Conservation (phyloP, 2,113 vertebrate genomes). For the Ondatra zibethicus region DNA sequence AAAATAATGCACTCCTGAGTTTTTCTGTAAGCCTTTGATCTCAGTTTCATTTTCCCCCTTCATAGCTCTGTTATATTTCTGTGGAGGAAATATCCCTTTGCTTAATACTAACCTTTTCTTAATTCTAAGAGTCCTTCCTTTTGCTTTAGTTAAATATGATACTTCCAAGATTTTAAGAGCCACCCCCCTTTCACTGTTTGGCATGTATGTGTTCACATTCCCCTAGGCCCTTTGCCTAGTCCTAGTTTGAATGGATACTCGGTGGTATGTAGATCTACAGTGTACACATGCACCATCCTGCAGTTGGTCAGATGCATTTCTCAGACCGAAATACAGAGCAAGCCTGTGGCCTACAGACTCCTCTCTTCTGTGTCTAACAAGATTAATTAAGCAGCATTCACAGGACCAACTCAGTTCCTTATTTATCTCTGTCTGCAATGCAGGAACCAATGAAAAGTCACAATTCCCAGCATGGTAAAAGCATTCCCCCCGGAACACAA, state of each 20-base stretch:
- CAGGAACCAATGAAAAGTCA: not conserved
- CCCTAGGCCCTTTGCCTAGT: not conserved
- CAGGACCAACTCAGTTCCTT: not conserved
- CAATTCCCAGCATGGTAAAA: not conserved
- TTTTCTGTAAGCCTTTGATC: not conserved
- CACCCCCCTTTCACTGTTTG: not conserved
- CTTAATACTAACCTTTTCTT: not conserved
- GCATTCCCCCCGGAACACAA: not conserved
- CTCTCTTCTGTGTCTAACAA: not conserved
- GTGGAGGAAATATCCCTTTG: not conserved
- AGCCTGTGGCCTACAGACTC: too few relatives aligned
- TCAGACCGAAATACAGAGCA: not conserved
- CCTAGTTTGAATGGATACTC: not conserved
- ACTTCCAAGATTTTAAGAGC: not conserved
- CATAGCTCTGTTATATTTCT: not conserved
- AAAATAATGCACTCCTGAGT: not conserved
- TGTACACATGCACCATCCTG: not conserved
- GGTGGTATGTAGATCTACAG: not conserved
- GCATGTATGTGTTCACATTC: not conserved
- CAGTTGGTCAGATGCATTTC: not conserved
- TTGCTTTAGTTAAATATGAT: not conserved
- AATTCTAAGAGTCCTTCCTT: not conserved
- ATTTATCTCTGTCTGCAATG: not conserved
- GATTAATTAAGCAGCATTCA: not conserved
- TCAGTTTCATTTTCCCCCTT: not conserved